phyloP scores from a whole-genome alignment of 2,113 vertebrate genomes.

The Glaucomys volans region DNA sequence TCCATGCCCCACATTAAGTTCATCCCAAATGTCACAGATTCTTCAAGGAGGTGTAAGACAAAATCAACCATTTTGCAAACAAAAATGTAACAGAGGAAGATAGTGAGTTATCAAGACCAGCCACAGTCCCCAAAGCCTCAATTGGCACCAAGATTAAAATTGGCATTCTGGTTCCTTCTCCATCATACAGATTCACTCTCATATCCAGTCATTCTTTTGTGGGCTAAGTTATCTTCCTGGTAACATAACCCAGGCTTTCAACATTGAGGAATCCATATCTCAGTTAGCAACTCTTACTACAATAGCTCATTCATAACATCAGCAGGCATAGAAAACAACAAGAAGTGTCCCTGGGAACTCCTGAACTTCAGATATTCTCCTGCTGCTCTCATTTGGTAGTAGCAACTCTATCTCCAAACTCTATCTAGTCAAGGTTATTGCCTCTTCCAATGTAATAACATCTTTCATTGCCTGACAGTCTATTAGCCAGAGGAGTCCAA shows the following conservation, averaged over 20 bases:
- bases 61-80: background rate
- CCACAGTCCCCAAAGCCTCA: background rate
- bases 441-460: background rate
- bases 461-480: background rate
- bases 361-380: background rate
- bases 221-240: background rate
- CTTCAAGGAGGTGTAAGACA: background rate
- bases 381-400: background rate
- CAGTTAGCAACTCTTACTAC: background rate
- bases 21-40: background rate
- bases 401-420: background rate
- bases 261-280: background rate
- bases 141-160: background rate
- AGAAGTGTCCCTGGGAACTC: background rate
- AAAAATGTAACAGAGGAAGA: background rate
- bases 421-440: background rate
- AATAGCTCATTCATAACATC: too few species aligned
- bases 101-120: background rate
- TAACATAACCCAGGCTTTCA: background rate
- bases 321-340: background rate
- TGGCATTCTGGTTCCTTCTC: background rate
- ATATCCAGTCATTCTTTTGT: background rate
- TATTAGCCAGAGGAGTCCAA: background rate
- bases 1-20: background rate
- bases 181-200: background rate